Base-by-base conservation (phyloP, 2,888 invertebrate species). In the Zygothrica quintamaculata region DNA sequence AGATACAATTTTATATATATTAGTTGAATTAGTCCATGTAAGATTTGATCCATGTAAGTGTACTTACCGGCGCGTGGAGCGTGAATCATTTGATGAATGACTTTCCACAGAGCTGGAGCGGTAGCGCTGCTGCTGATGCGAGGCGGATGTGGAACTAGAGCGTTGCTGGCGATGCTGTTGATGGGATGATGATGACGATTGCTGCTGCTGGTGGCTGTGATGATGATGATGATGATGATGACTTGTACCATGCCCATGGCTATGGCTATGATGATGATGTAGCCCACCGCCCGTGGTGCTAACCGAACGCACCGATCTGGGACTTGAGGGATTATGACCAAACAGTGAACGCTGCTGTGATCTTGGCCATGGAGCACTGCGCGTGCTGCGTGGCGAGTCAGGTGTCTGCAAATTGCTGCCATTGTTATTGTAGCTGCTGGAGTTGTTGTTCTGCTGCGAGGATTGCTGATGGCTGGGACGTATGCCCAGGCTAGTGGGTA, bases 31-130 rank as follows among this genome's bases (percentile, higher is more conserved):
- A 18, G 55, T 70, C 59, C n/a, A 33, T 5, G 33, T 33, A 5
- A 9, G 34, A 12, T 34, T 34, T 1, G 11, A 1, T 12, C 5
- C 34, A 9, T 15, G 3, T 1, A 9, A 15, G 5, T 29, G 53
- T 9, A 87, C 90, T 88, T 89, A 95, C 95, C 95, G 94, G 91
- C 94, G 93, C 89, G 95, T 95, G 9, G 95, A 94, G 70, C 95
- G 92, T 5, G 95, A 96, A 89, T 97, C 97, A 75, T 95, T 96
- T 22, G 96, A 96, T 90, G 96, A 97, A 91, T 96, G 97, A 86
- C 97, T 97, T 91, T 97, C 97, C 22, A 97, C 95, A 1, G 95
- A 95, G 76, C 96, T 96, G 55, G 96, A 96, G 82, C 95, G 92
- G 84, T 93, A 93, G 58, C 94, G 92, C 65, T 90, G 90, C 74